These are phyloP conservation scores for Centropus unirufus DNA, from an alignment of 2,113 vertebrate genomes.

Conservation along the genomic window DNA sequence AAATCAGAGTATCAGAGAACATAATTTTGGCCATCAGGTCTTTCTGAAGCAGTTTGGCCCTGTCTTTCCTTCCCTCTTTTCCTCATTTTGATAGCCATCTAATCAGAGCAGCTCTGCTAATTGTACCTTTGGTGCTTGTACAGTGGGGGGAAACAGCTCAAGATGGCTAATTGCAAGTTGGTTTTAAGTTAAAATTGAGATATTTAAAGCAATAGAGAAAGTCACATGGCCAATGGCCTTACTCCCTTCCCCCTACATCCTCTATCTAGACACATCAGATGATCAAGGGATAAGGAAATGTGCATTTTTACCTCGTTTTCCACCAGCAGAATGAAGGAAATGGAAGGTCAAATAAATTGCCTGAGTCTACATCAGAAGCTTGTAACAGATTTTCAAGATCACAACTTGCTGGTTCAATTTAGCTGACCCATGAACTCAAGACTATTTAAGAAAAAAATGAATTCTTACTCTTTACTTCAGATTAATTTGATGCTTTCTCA, in stretches of 20 bases:
- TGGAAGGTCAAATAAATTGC: not conserved
- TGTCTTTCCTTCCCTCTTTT: not conserved
- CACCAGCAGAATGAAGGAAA: not conserved
- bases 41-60: not conserved
- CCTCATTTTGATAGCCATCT: not conserved
- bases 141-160: accelerated
- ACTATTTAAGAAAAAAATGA: not conserved
- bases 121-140: not conserved
- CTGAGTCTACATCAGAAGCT: not conserved
- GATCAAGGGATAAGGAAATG: not conserved
- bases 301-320: not conserved
- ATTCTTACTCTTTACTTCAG: not conserved
- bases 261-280: not conserved
- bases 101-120: not conserved
- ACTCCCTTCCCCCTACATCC: not conserved
- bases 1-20: not conserved
- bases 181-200: not conserved
- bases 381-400: not conserved
- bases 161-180: not conserved
- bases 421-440: not conserved
- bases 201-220: not conserved
- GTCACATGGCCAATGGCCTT: not conserved
- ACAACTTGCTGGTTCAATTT: not conserved
- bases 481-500: not conserved
- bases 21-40: not conserved